These are phyloP conservation scores for Leucophenga maculata DNA, from an alignment of 2,888 invertebrate genomes.

Conservation along the genomic window DNA sequence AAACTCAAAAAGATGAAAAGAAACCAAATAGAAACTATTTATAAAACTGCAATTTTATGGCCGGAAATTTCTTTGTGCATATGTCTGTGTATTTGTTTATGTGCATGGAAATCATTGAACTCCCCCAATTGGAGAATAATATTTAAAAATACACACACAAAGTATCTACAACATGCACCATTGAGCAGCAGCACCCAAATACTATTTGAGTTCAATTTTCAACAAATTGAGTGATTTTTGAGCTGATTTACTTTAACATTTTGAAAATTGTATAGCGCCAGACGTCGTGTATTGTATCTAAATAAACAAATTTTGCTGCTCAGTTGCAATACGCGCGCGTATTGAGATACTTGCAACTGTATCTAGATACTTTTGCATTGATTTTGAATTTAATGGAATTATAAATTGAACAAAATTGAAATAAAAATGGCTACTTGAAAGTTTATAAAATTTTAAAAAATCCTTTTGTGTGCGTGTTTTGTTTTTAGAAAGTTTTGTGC, in stretches of 20 bases:
- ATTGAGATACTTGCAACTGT: constrained; percentile 52
- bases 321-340: constrained; percentile 61
- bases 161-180: constrained; percentile 2
- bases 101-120: constrained; percentile 1
- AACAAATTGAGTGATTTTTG: no score
- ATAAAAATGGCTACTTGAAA: constrained; percentile 17
- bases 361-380: constrained; percentile 30
- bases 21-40: constrained; percentile 5
- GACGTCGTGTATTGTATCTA: background rate
- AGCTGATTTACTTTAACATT: no score
- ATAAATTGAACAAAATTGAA: constrained; percentile 9
- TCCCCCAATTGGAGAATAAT: background rate
- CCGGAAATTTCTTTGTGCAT: constrained; percentile 10
- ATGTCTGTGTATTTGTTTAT: background rate
- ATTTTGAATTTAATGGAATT: constrained; percentile 5
- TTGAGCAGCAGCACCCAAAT: background rate
- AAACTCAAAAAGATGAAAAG: background rate
- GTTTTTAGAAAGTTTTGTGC: constrained; percentile 36
- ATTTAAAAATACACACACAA: constrained; percentile 12
- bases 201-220: background rate
- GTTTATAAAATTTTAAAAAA: background rate
- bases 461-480: constrained; percentile 26
- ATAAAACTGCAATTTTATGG: constrained; percentile 10
- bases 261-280: background rate
- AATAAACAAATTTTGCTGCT: constrained; percentile 31